A percentile compares a stretch with the other conserved stretches of the same genome.
Conservation (phyloP, 2,113 vertebrate genomes). For the Plectropomus leopardus region DNA sequence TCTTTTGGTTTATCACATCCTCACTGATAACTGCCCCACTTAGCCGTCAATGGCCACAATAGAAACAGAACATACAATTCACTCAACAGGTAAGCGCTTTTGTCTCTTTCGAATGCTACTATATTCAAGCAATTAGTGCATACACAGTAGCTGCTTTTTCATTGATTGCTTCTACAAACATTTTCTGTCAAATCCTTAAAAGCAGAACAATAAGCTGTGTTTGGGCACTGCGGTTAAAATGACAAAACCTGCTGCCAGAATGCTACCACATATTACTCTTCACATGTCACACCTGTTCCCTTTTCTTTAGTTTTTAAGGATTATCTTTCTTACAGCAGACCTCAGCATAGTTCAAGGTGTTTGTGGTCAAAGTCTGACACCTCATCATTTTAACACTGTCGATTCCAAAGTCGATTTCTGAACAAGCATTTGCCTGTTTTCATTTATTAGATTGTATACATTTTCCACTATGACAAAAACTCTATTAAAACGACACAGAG, state of each 20-base stretch:
- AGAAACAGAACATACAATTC: slow-evolving; percentile 25
- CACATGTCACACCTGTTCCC: neutral
- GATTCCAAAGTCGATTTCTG: neutral
- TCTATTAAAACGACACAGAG: too few species aligned
- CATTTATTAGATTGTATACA: neutral
- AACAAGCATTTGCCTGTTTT: neutral
- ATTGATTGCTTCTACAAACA: slow-evolving; percentile 1
- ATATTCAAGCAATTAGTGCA: slow-evolving; percentile 21
- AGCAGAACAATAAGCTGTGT: neutral
- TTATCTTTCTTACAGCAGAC: neutral
- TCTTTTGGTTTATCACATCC: slow-evolving; percentile 20
- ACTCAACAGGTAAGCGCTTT: slow-evolving; percentile 20
- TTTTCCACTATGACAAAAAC: neutral
- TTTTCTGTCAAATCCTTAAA: slow-evolving; percentile 1
- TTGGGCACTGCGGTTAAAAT: slow-evolving; percentile 1
- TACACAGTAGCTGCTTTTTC: neutral
- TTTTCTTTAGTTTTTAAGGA: neutral
- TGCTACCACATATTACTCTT: neutral
- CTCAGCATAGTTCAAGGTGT: neutral
- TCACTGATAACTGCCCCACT: slow-evolving; percentile 16
- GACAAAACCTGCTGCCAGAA: neutral
- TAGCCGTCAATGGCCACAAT: slow-evolving; percentile 4
- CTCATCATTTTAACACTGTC: neutral
- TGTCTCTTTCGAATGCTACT: neutral
- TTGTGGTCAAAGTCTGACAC: neutral